Evolutionary conservation across 2,797 vertebrate genomes (phyloP).

Genomic region (Thamnophis elegans): DNA sequence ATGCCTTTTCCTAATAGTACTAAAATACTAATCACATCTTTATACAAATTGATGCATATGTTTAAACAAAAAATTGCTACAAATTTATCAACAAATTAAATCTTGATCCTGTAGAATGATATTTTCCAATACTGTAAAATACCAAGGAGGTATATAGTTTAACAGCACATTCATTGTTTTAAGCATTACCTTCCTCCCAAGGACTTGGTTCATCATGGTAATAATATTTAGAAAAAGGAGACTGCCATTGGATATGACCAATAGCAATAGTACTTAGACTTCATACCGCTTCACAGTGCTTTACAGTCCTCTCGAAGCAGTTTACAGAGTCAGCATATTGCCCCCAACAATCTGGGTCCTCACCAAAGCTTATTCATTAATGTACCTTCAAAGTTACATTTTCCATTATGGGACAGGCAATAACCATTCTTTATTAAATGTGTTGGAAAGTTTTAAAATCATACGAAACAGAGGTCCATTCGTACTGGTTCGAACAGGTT

Average conservation of each 20-base stretch:
- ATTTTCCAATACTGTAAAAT: background rate
- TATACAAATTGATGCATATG: background rate
- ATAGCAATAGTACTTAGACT: too few species aligned
- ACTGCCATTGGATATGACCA: background rate
- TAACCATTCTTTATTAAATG: background rate
- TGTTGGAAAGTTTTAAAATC: background rate
- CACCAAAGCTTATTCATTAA: background rate
- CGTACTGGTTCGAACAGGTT: too few species aligned
- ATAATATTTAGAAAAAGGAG: background rate
- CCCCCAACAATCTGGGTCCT: too few species aligned
- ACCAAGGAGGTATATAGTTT: background rate
- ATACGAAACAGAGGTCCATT: too few species aligned
- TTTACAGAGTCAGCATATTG: too few species aligned
- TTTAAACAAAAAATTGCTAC: background rate
- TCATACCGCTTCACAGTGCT: too few species aligned
- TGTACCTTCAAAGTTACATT: background rate
- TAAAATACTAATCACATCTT: background rate
- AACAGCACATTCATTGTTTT: background rate
- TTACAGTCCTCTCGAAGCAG: too few species aligned
- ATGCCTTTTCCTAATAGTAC: background rate
- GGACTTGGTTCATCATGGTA: background rate
- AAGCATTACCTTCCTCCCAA: background rate
- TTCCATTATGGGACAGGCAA: background rate
- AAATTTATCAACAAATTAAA: background rate
- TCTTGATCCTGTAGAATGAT: background rate